Percentiles rank a stretch among this genome's conserved stretches.
phyloP scores from a whole-genome alignment of 1,140 invertebrate species.

The Zaprionus inermis region DNA sequence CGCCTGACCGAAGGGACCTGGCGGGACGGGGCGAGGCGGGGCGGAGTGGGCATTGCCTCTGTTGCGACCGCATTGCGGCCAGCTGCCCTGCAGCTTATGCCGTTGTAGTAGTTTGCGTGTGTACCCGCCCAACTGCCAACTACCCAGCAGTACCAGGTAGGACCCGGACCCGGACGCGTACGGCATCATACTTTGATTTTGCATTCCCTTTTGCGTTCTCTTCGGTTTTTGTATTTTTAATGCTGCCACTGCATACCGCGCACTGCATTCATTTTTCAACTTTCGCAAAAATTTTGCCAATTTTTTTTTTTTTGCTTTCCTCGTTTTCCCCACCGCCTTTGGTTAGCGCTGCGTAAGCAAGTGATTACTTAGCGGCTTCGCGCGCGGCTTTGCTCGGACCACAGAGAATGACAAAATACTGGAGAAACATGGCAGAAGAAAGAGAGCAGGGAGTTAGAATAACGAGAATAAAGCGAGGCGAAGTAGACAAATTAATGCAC shows the following conservation, averaged over 20 bases:
- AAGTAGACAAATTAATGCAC: slow-evolving; percentile 14
- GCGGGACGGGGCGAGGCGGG: neutral
- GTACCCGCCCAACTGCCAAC: slow-evolving; percentile 2
- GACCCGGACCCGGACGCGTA: too few relatives aligned
- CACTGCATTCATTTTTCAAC: slow-evolving; percentile 38
- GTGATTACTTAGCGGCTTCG: slow-evolving; percentile 63
- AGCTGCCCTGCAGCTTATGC: slow-evolving; percentile 42
- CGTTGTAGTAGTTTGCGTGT: neutral
- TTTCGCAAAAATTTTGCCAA: slow-evolving; percentile 12
- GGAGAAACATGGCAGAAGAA: neutral
- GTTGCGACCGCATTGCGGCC: slow-evolving; percentile 71
- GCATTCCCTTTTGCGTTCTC: slow-evolving; percentile 65
- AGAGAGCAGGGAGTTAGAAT: neutral
- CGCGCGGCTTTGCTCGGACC: slow-evolving; percentile 33
- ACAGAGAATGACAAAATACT: slow-evolving; percentile 60
- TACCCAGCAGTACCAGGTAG: neutral
- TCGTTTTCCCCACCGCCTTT: neutral
- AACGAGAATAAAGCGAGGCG: neutral
- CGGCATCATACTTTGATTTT: slow-evolving; percentile 73
- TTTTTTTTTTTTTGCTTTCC: slow-evolving; percentile 1
- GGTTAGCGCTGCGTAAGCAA: slow-evolving; percentile 29
- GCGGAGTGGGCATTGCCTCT: neutral
- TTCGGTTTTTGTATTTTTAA: slow-evolving; percentile 66
- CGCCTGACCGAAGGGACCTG: slow-evolving; percentile 13
- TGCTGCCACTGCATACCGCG: slow-evolving; percentile 34